phyloP scores from a whole-genome alignment of 1,140 invertebrate genomes.

The Cotesia glomerata region DNA sequence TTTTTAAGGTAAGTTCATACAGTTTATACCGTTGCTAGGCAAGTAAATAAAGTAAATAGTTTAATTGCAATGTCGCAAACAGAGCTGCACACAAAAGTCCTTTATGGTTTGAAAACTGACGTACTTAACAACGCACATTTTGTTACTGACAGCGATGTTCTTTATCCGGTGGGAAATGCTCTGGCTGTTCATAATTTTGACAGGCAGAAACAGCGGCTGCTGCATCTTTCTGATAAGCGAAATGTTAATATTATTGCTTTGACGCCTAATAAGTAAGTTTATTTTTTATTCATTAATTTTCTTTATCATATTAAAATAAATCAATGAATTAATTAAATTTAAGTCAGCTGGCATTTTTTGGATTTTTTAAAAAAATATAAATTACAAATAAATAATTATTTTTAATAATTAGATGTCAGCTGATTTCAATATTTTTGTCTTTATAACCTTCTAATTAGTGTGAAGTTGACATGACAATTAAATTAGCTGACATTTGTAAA shows the following conservation, averaged over 20 bases:
- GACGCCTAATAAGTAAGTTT: slow-evolving; percentile 70
- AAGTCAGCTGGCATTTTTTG: background rate
- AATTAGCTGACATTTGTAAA: no score
- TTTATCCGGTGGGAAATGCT: slow-evolving; percentile 73
- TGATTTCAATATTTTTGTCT: no score
- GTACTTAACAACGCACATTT: slow-evolving; percentile 70
- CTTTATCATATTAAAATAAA: no score
- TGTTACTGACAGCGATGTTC: slow-evolving; percentile 70
- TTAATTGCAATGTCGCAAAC: slow-evolving; percentile 26
- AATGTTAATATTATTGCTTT: slow-evolving; percentile 67
- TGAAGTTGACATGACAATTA: no score
- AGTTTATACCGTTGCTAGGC: no score
- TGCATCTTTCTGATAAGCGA: slow-evolving; percentile 61
- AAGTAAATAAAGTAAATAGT: no score
- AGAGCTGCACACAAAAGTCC: slow-evolving; percentile 60
- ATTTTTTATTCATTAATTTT: no score
- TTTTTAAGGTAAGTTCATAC: no score
- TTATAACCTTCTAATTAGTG: no score
- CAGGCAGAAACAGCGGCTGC: slow-evolving; percentile 55
- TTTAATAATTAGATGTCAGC: no score
- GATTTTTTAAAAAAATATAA: slow-evolving; percentile 5
- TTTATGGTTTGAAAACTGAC: slow-evolving; percentile 68
- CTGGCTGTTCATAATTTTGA: slow-evolving; percentile 70
- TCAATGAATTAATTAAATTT: no score
- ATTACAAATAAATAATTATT: no score